Conservation (phyloP, 2,888 invertebrate species). For the Meliscaeva auricollis region DNA sequence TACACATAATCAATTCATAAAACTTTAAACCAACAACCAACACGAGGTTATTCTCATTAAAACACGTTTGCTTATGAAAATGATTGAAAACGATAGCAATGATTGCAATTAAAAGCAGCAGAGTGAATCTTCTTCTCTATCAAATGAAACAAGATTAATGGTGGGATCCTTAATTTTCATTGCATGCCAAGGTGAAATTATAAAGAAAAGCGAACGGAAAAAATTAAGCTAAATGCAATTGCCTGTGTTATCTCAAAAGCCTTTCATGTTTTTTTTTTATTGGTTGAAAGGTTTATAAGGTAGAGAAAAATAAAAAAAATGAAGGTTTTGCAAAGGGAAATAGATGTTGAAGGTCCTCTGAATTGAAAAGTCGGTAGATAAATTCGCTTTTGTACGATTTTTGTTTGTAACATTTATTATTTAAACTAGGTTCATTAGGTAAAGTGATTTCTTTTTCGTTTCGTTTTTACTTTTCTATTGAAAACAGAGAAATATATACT, state of each 20-base stretch:
- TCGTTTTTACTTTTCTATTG: too few relatives aligned
- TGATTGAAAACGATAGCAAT: conserved; percentile 26
- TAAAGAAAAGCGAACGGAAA: not conserved
- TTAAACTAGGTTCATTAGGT: conserved; percentile 50
- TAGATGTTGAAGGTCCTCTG: conserved; percentile 1
- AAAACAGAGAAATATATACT: too few relatives aligned
- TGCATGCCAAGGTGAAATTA: conserved; percentile 61
- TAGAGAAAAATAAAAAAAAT: not conserved
- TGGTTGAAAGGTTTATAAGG: conserved; percentile 9
- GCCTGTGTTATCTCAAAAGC: conserved; percentile 35
- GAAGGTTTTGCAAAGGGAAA: too few relatives aligned
- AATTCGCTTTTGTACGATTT: conserved; percentile 13
- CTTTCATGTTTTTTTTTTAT: conserved; percentile 36
- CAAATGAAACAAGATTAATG: conserved; percentile 33
- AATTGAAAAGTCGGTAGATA: not conserved
- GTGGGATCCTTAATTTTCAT: conserved; percentile 56
- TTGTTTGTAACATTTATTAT: conserved; percentile 39
- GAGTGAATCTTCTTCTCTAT: not conserved
- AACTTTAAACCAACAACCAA: too few relatives aligned
- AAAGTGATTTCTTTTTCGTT: conserved; percentile 23
- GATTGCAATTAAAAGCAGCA: conserved; percentile 25
- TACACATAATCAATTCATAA: conserved; percentile 28
- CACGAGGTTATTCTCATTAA: too few relatives aligned
- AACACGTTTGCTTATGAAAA: too few relatives aligned
- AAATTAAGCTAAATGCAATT: conserved; percentile 35